Evolutionary conservation across 2,888 invertebrate species (phyloP).

Genomic region (Eulithis testata): DNA sequence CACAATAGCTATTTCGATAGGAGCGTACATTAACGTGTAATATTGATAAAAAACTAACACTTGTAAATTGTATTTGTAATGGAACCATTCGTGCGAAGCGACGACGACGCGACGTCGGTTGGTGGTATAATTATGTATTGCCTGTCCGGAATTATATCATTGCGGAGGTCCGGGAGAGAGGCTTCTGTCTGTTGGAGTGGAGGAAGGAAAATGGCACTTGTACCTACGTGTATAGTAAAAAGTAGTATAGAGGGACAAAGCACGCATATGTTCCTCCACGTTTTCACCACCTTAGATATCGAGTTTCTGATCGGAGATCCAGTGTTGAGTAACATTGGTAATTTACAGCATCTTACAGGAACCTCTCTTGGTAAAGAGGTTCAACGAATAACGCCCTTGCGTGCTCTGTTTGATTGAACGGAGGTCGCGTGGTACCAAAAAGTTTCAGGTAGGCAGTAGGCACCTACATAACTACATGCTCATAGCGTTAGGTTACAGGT

Average conservation of each 20-base stretch:
- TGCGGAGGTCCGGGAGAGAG: slow-evolving; percentile 51
- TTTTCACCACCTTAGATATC: too few relatives aligned
- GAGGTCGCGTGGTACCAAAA: too few relatives aligned
- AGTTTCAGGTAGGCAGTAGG: too few relatives aligned
- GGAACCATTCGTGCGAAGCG: slow-evolving; percentile 58
- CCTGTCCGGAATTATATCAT: slow-evolving; percentile 38
- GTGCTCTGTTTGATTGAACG: too few relatives aligned
- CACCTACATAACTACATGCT: too few relatives aligned
- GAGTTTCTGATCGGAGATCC: too few relatives aligned
- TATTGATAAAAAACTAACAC: slow-evolving; percentile 35
- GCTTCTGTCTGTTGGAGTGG: not conserved
- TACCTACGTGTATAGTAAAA: not conserved
- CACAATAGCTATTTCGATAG: slow-evolving; percentile 34
- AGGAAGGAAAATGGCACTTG: not conserved
- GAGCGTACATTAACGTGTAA: slow-evolving; percentile 26
- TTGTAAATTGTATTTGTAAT: slow-evolving; percentile 21
- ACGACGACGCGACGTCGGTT: slow-evolving; percentile 34
- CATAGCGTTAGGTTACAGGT: too few relatives aligned
- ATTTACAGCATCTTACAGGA: too few relatives aligned
- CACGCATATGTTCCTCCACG: not conserved
- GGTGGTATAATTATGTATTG: slow-evolving; percentile 33
- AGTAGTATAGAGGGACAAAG: not conserved
- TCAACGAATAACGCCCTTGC: too few relatives aligned
- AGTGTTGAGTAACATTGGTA: too few relatives aligned
- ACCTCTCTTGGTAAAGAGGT: too few relatives aligned